Base-by-base conservation (phyloP, 1,140 invertebrate species). In the Saccostrea glomerata region DNA sequence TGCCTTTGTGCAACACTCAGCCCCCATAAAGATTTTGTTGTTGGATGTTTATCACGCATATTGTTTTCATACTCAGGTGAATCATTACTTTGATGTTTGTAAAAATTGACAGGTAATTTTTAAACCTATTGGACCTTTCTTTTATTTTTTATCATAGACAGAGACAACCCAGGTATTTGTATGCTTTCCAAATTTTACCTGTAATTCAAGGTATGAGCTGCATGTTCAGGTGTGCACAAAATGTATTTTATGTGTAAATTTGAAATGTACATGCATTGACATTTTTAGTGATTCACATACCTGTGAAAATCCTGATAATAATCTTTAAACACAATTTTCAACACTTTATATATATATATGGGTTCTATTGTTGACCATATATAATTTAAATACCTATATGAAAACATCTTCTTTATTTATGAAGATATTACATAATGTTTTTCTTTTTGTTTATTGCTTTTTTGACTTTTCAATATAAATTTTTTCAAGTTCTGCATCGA, bases 81-180 rank as follows among this genome's bases (percentile, higher is more conserved):
- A 77, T 77, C 70, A 77, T 77, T 77, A 30, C 70, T 77, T 77
- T 77, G 70, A 77, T 36, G 70, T 77, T 77, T 36, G 23, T 77
- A 15, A 40, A 77, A 77, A 30, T 77, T 77, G 70, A 77, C 70
- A 30, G 70, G 70, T 30, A 77, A 77, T 77, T 73, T n/a, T 77
- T 77, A 77, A 77, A 77, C 25, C 25, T 77, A 77, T 77, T 77
- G 23, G 70, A 77, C 23, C 25, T 36, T 77, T 13, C 30, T 47
- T 30, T 36, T 36, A 77, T 77, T 36, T 25, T 77, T 77, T 77
- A 77, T 77, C 25, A 77, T 11, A 36, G 2, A 63, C n/a, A n/a
- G 25, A 30, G 25, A 77, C 70, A 77, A 77, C 70, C 5, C 25
- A 77, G 70, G 70, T 77, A 77, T 77, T 17, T 77, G 30, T 30